Percentiles rank a stretch among this genome's conserved stretches.
phyloP scores from a whole-genome alignment of 2,888 invertebrate genomes.

The Drosophila parthenogenetica region DNA sequence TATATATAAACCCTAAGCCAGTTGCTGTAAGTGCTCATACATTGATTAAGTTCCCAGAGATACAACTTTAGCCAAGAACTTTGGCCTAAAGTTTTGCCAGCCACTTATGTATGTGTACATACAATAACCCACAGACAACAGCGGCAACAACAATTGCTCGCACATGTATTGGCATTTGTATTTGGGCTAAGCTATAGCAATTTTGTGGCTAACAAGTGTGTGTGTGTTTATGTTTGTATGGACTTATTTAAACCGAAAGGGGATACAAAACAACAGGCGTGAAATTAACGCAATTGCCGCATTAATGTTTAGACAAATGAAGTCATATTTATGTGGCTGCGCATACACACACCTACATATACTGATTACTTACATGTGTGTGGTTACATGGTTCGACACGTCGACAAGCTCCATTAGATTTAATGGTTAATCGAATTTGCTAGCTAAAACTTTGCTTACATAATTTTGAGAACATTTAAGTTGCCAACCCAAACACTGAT shows the following conservation, averaged over 20 bases:
- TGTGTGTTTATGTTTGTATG: slow-evolving; percentile 8
- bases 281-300: slow-evolving; percentile 78
- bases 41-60: slow-evolving; percentile 68
- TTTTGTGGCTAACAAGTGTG: slow-evolving; percentile 62
- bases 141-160: slow-evolving; percentile 25
- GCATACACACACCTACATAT: slow-evolving; percentile 8
- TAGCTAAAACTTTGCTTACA: slow-evolving; percentile 40
- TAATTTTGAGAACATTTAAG: slow-evolving; percentile 25
- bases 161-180: slow-evolving; percentile 73
- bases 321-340: slow-evolving; percentile 55
- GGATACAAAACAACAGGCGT: slow-evolving; percentile 56
- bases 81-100: slow-evolving; percentile 66
- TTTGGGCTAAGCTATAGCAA: slow-evolving; percentile 66
- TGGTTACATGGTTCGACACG: slow-evolving; percentile 44
- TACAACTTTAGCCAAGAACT: slow-evolving; percentile 56
- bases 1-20: slow-evolving; percentile 51
- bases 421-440: slow-evolving; percentile 59
- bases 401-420: slow-evolving; percentile 63
- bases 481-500: not conserved
- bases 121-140: slow-evolving; percentile 53
- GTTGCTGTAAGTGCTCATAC: slow-evolving; percentile 67
- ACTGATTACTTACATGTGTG: slow-evolving; percentile 25
- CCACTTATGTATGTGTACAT: slow-evolving; percentile 63
- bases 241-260: slow-evolving; percentile 66
- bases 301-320: slow-evolving; percentile 73